Evolutionary conservation across 64 coral and sea anemone genomes (phyloP), one percentile per base, ranked within the genome.

Genomic region (Montipora cactus): DNA sequence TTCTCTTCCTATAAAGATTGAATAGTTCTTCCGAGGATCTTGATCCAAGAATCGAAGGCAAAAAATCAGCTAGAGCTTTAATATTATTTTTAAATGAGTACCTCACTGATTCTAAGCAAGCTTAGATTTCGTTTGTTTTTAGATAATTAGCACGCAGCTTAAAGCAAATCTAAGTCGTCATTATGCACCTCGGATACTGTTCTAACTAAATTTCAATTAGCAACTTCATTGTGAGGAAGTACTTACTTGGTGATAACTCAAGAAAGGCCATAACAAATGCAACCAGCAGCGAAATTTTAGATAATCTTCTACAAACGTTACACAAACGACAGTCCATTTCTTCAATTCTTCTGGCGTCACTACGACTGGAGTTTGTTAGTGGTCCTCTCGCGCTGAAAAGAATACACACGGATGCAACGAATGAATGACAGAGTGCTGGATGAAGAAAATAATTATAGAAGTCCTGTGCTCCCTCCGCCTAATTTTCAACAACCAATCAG

Each of bases 201-300:
- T 81, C 14, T 79, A 12, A 13, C 22, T 37, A 37, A 68, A 86
- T 84, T 50, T 1, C 8, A 14, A 47, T 49, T 47, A 45, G 28
- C 76, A 78, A 49, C 0, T 50, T 4, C 49, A 11, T 47, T 5
- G 66, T 12, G 48, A 19, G 44, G 51, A 57, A 67, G 14, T 19
- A 86, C 82, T 86, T 21, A 86, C 82, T 68, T 86, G 46, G 67
- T 86, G 6, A 0, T n/a, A 86, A 49, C 11, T 22, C 19, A 23
- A 85, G 64, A 15, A 18, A 21, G 16, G 37, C 82, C 47, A 51
- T n/a, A 22, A 73, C 18, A 3, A 86, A 16, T 22, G 8, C 66
- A 50, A 71, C 47, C 9, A 86, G 0, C 7, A 47, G 19, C 9
- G 82, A 71, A 37, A 50, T 14, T 19, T 8, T 69, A 10, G 82